Evolutionary conservation across 2,888 invertebrate species (phyloP), one percentile per base, ranked within the genome.

Genomic region (Steromphala cineraria): DNA sequence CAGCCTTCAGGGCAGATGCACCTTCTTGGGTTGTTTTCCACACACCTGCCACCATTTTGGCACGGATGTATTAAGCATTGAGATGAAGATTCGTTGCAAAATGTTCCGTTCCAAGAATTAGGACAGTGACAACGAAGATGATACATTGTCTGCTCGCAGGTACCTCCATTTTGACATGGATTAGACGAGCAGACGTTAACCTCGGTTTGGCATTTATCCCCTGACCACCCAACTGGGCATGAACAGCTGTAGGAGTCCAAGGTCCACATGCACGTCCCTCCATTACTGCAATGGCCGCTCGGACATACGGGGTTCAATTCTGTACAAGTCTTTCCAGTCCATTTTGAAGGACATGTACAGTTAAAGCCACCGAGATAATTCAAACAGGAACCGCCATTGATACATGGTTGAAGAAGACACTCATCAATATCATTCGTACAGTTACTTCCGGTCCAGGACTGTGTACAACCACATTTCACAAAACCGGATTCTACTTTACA

Each of bases 351-450:
- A 28, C 62, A 62, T 13, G 62, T 24, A 62, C 62, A 62, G 62
- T 62, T 62, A 24, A 80, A 85, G 21, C 78, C 75, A 10, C 85
- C 85, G 10, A n/a, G 31, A 19, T 74, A 76, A 55, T 85, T 78
- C 10, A 46, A 56, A 53, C 86, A 86, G 5, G 81, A 79, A 8
- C 81, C 84, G 71, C 83, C 78, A 53, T 84, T 82, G 0, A 24
- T 36, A 93, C 98, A 98, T 0, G 96, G 96, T 92, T 95, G 94
- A 74, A 96, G 95, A 78, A 95, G 94, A 92, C 98, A 98, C 93
- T 98, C 97, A 94, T 98, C 96, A 88, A 97, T 96, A 94, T 97
- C 97, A 17, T 55, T 75, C 13, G 83, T 53, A 80, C 98, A 98
- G 91, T 95, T 95, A 7, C 92, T 93, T 0, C 97, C 98, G 10